phyloP scores from a whole-genome alignment of 2,113 vertebrate species.

The Pollimyrus isidori region DNA sequence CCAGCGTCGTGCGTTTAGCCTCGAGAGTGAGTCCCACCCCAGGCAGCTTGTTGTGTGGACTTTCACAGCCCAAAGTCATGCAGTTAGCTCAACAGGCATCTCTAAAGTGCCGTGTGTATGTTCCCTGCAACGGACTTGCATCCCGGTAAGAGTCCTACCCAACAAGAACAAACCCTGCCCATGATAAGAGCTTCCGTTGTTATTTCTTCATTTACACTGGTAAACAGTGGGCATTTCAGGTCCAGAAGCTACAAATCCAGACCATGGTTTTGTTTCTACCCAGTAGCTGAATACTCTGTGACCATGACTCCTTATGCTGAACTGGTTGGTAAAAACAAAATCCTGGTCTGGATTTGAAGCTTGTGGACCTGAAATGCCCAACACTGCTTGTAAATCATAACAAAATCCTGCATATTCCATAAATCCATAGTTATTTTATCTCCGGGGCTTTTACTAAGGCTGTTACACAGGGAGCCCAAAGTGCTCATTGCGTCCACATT shows the following conservation, averaged over 20 bases:
- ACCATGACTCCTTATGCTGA: too few relatives aligned
- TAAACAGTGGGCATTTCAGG: too few relatives aligned
- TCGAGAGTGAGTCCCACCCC: not conserved
- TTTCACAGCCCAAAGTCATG: not conserved
- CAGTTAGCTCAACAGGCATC: not conserved
- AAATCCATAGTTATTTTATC: not conserved
- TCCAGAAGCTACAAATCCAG: too few relatives aligned
- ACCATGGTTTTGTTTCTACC: too few relatives aligned
- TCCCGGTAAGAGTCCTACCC: too few relatives aligned
- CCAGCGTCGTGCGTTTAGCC: not conserved
- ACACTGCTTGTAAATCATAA: not conserved
- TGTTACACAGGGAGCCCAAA: conserved; percentile 69
- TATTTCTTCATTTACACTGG: not conserved
- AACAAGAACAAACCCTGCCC: not conserved
- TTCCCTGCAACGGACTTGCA: not conserved
- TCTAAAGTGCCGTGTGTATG: not conserved
- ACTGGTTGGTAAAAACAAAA: too few relatives aligned
- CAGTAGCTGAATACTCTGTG: too few relatives aligned
- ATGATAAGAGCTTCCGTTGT: not conserved
- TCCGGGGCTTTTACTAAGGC: conserved; percentile 59
- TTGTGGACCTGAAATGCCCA: too few relatives aligned
- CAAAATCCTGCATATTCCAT: not conserved
- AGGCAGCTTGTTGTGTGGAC: not conserved
- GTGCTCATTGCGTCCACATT: conserved; percentile 36
- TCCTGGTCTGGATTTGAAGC: too few relatives aligned